A percentile compares a stretch with the other conserved stretches of the same genome.
Conservation (phyloP, 1,140 invertebrate genomes). For the Bombus superbus region DNA sequence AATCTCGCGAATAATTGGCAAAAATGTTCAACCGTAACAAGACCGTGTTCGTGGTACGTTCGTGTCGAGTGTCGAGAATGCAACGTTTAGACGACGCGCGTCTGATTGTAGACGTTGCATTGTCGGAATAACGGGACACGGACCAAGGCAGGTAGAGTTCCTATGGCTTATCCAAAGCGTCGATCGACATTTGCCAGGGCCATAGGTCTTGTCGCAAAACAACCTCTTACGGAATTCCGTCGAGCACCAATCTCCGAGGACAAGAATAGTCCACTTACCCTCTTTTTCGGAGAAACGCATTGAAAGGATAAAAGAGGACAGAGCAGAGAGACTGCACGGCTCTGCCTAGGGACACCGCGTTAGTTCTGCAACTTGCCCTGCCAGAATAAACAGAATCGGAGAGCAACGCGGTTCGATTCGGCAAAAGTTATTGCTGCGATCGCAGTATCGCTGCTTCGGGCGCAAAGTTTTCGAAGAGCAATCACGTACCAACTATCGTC, state of each 20-base stretch:
- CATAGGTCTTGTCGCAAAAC: not conserved
- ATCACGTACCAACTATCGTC: not conserved
- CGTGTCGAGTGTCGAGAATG: too few relatives aligned
- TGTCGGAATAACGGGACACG: not conserved
- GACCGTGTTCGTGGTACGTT: too few relatives aligned
- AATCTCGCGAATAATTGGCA: too few relatives aligned
- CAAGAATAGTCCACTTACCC: not conserved
- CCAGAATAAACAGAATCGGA: not conserved
- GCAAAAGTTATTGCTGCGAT: not conserved
- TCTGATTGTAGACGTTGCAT: not conserved
- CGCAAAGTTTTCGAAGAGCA: not conserved
- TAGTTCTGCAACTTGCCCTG: not conserved
- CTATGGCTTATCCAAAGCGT: not conserved
- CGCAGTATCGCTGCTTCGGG: not conserved
- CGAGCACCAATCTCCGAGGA: not conserved
- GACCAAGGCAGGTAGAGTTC: not conserved
- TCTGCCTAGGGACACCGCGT: not conserved
- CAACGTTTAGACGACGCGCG: too few relatives aligned
- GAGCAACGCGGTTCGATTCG: not conserved
- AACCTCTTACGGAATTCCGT: not conserved
- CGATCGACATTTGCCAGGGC: not conserved
- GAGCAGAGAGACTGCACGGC: too few relatives aligned
- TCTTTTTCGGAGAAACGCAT: not conserved
- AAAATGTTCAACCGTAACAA: too few relatives aligned
- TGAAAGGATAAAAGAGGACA: not conserved